A percentile compares a stretch with the other conserved stretches of the same genome.
Conservation (phyloP, 2,797 vertebrate species). For the Xenopus petersii region DNA sequence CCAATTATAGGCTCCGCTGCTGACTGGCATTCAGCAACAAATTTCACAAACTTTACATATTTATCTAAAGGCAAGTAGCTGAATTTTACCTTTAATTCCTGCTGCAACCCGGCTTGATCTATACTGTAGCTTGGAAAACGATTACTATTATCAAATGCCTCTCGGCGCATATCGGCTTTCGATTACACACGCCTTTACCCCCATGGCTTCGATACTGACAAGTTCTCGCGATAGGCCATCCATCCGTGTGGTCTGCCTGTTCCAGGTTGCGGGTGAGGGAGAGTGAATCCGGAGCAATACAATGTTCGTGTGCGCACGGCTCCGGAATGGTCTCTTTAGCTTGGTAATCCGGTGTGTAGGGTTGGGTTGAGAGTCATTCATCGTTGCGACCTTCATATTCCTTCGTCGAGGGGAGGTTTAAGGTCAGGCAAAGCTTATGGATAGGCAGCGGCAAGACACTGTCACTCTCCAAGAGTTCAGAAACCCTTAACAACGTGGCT, state of each 20-base stretch:
- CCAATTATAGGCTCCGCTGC: no score
- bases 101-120: no score
- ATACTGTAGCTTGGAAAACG: no score
- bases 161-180: no score
- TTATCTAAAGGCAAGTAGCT: no score
- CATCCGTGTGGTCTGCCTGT: neutral
- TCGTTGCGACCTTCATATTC: slow-evolving; percentile 19
- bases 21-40: no score
- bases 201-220: no score
- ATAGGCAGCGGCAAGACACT: neutral
- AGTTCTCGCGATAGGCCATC: neutral
- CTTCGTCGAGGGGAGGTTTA: neutral
- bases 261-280: neutral
- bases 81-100: no score
- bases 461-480: neutral
- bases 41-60: no score
- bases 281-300: slow-evolving; percentile 4
- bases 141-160: no score
- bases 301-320: slow-evolving; percentile 75
- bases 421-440: neutral
- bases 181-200: no score
- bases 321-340: slow-evolving; percentile 68
- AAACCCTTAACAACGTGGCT: no score
- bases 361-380: slow-evolving; percentile 12
- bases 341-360: slow-evolving; percentile 64